phyloP scores from a whole-genome alignment of 2,888 invertebrate genomes.

The Agrotis puta region DNA sequence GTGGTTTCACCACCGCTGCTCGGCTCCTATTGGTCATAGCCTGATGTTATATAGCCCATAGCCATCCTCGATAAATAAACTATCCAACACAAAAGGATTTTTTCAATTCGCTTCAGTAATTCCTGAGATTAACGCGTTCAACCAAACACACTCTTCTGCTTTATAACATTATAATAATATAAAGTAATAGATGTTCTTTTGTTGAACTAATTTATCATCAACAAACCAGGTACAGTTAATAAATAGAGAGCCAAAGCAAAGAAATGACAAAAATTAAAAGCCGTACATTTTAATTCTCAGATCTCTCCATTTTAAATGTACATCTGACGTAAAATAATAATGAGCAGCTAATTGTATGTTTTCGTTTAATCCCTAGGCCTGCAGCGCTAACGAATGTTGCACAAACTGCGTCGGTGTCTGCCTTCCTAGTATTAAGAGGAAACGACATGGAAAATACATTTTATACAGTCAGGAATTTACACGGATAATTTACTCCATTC shows the following conservation, averaged over 20 bases:
- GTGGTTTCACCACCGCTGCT: no score
- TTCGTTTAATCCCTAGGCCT: constrained; percentile 17
- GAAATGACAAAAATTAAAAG: background rate
- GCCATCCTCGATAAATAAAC: no score
- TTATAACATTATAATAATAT: no score
- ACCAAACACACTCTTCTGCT: no score
- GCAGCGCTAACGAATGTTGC: constrained; percentile 3
- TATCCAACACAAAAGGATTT: no score
- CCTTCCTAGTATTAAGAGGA: background rate
- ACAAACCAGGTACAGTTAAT: background rate
- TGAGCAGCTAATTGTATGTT: constrained; percentile 21
- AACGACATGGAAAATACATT: constrained; percentile 14
- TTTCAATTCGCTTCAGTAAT: no score
- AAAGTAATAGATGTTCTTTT: no score
- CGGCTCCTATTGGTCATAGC: no score
- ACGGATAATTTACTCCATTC: constrained; percentile 30
- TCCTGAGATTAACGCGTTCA: no score
- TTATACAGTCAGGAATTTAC: background rate
- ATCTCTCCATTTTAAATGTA: background rate
- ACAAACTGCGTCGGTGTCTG: constrained; percentile 3
- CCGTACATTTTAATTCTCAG: background rate
- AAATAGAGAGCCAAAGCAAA: background rate
- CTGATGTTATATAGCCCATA: no score
- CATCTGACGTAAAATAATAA: constrained; percentile 15
- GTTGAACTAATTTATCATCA: no score